Base-by-base conservation (phyloP, 1,140 invertebrate species). In the Cotesia typhae region DNA sequence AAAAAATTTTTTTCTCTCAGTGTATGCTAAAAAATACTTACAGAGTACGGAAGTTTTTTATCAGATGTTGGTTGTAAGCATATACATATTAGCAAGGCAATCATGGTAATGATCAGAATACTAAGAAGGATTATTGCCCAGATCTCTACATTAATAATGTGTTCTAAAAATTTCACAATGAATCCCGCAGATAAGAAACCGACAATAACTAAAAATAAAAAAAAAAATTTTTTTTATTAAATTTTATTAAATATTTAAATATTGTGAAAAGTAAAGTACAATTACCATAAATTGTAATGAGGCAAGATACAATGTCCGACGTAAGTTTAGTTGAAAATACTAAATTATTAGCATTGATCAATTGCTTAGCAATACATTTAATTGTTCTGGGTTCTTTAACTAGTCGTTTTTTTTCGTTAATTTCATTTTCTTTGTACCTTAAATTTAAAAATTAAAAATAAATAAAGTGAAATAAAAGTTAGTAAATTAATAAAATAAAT, bases 11-110 rank as follows among this genome's bases (percentile, higher is more conserved):
- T 28, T 28, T 28, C 20, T 28, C 20, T 28, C 20, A 28, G 20
- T 28, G 20, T 28, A 28, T 2, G 20, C 2, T 28, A 28, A 28
- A 28, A 2, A 28, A 28, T 12, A 73, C 70, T 77, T 77, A 85
- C 81, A 69, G 79, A 84, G 77, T 84, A 87, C n/a, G 74, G 37
- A 6, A 87, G 80, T 63, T 82, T 81, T 12, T 74, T 83, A 14
- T 81, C 83, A 20, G 89, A 90, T 5, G 87, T 87, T 7, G 91
- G 91, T 75, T 92, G 90, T 0, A 88, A 74, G 1, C 89, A 88
- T 52, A 93, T 91, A 12, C 87, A 87, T 53, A 84, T 81, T 5
- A 92, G 81, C 10, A 47, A 6, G 10, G 41, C 10, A 47, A 47
- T 47, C n/a, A 87, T 88, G 7, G 80, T 4, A 7, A 89, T 59